These are phyloP conservation scores for Parasteatoda tepidariorum DNA, from an alignment of 1,140 invertebrate species.

Conservation along the genomic window DNA sequence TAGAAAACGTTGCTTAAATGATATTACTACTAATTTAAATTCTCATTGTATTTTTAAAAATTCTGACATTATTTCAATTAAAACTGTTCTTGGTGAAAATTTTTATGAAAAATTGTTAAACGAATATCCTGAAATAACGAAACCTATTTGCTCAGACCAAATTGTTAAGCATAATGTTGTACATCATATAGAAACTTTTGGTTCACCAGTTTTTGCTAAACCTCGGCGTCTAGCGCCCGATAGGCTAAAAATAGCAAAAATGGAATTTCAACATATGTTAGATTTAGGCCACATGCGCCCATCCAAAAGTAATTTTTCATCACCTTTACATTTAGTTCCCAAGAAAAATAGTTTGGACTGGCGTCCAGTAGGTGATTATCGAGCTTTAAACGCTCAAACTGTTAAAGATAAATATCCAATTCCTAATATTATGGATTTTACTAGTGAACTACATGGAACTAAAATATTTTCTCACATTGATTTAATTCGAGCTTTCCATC, in stretches of 20 bases:
- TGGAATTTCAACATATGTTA: constrained; percentile 42
- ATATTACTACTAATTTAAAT: constrained; percentile 6
- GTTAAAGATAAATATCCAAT: constrained; percentile 51
- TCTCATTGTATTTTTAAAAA: neutral
- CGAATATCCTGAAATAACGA: constrained; percentile 56
- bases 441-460: constrained; percentile 9
- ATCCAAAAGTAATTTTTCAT: constrained; percentile 62
- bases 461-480: constrained; percentile 18
- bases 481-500: too few species aligned
- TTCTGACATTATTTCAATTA: neutral
- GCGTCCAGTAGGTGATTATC: constrained; percentile 48
- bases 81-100: neutral
- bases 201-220: constrained; percentile 1
- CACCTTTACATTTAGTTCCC: constrained; percentile 63
- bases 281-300: constrained; percentile 50
- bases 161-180: constrained; percentile 19
- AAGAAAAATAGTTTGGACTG: constrained; percentile 54
- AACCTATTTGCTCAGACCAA: constrained; percentile 61
- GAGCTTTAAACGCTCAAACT: constrained; percentile 48
- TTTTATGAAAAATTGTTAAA: constrained; percentile 47
- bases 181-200: constrained; percentile 42
- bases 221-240: constrained; percentile 1
- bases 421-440: constrained; percentile 52
- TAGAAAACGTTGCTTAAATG: neutral
- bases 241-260: constrained; percentile 21